A percentile compares a stretch with the other conserved stretches of the same genome.
These are phyloP conservation scores for Sebastolobus altivelis DNA, from an alignment of 2,797 vertebrate species.

Conservation along the genomic window DNA sequence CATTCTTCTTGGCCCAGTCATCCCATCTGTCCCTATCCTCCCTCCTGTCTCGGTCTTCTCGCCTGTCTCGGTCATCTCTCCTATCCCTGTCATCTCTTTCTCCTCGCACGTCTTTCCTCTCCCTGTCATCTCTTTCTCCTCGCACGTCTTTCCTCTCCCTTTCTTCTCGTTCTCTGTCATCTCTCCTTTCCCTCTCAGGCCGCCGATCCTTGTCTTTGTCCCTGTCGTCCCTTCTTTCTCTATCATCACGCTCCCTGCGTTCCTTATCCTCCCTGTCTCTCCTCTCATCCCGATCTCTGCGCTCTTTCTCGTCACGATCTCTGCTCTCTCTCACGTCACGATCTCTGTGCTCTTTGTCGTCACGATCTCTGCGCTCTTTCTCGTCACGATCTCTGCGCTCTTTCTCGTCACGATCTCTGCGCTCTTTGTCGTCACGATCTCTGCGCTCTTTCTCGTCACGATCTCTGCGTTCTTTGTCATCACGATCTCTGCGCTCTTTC, in stretches of 20 bases:
- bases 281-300: constrained; percentile 25
- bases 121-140: constrained; percentile 33
- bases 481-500: constrained; percentile 22
- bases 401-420: constrained; percentile 22
- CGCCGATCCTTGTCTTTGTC: constrained; percentile 31
- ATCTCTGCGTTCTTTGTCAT: constrained; percentile 29
- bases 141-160: constrained; percentile 30
- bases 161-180: constrained; percentile 39
- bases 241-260: constrained; percentile 35
- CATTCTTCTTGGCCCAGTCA: constrained; percentile 58
- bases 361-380: background rate
- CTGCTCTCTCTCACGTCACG: constrained; percentile 21
- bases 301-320: constrained; percentile 35
- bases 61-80: constrained; percentile 37
- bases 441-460: constrained; percentile 40
- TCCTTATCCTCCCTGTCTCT: constrained; percentile 17
- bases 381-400: background rate
- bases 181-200: constrained; percentile 19
- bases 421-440: constrained; percentile 37
- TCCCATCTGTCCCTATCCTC: constrained; percentile 53
- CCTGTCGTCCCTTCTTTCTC: constrained; percentile 44
- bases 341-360: constrained; percentile 44
- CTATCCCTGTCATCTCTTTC: constrained; percentile 46
- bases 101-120: constrained; percentile 19
- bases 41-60: constrained; percentile 42